These are phyloP conservation scores for Nowickia ferox DNA, from an alignment of 2,888 invertebrate species.

Conservation along the genomic window DNA sequence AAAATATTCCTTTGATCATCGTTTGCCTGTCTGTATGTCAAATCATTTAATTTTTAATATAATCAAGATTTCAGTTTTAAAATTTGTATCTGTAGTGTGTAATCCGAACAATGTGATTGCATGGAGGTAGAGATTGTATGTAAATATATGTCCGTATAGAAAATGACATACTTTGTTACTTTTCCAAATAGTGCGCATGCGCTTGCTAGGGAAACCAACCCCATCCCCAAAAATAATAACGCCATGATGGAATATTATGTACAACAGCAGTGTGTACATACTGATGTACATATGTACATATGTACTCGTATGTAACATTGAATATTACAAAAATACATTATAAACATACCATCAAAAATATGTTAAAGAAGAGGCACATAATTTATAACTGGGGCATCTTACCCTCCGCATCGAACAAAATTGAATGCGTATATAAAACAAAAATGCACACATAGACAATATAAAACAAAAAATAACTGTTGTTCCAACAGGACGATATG, in stretches of 20 bases:
- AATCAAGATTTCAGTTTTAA: too few relatives aligned
- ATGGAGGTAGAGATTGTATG: neutral
- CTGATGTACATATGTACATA: neutral
- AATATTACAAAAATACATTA: constrained; percentile 7
- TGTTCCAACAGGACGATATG: neutral
- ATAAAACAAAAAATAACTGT: constrained; percentile 47
- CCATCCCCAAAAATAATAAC: neutral
- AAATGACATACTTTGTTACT: neutral
- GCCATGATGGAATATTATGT: neutral
- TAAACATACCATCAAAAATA: constrained; percentile 3
- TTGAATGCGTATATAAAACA: neutral
- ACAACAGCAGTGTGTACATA: neutral
- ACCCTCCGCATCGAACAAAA: constrained; percentile 4
- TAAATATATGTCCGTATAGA: neutral
- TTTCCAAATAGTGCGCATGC: neutral
- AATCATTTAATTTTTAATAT: too few relatives aligned
- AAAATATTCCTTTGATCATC: too few relatives aligned
- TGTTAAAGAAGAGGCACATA: neutral
- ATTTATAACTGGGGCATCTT: constrained; percentile 50
- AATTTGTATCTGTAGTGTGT: too few relatives aligned
- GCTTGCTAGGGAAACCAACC: neutral
- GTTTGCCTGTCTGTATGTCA: too few relatives aligned
- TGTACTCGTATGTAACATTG: neutral
- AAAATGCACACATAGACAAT: neutral
- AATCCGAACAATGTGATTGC: too few relatives aligned